phyloP scores from a whole-genome alignment of 37 sponge, comb jelly and placozoan genomes.

The Halisarca cf. caerulea region DNA sequence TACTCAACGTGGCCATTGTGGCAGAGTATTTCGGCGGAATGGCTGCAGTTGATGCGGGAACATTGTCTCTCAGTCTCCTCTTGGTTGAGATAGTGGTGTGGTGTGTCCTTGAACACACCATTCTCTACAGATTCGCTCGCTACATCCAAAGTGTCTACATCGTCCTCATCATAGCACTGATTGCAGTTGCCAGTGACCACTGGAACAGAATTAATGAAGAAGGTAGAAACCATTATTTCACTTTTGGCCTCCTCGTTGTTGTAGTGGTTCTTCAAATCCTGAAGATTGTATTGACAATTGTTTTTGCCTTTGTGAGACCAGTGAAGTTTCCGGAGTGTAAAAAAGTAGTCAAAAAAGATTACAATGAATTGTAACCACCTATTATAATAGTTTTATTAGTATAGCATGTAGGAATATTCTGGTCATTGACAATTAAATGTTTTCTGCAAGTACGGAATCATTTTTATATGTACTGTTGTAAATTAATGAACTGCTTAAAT shows the following conservation, averaged over 20 bases:
- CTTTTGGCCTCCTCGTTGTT: background rate
- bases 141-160: slow-evolving; percentile 40
- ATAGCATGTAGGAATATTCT: no score
- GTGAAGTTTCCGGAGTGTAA: background rate
- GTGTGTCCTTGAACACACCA: slow-evolving; percentile 20
- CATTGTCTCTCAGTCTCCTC: slow-evolving; percentile 26
- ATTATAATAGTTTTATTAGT: no score
- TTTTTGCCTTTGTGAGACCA: slow-evolving; percentile 3
- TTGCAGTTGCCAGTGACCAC: slow-evolving; percentile 20
- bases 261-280: slow-evolving; percentile 3
- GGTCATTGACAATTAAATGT: no score
- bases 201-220: background rate
- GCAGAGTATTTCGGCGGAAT: background rate
- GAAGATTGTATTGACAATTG: slow-evolving; percentile 1
- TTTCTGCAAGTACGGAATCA: no score
- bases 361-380: no score
- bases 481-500: no score
- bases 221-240: background rate
- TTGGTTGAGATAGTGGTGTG: slow-evolving; percentile 30
- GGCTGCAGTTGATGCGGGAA: slow-evolving; percentile 17
- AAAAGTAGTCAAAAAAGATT: background rate
- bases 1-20: slow-evolving; percentile 8
- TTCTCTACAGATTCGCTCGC: slow-evolving; percentile 34
- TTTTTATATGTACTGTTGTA: no score
- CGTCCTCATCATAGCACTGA: slow-evolving; percentile 11